Conservation (phyloP, 2,113 vertebrate species). For the Copsychus sechellarum region DNA sequence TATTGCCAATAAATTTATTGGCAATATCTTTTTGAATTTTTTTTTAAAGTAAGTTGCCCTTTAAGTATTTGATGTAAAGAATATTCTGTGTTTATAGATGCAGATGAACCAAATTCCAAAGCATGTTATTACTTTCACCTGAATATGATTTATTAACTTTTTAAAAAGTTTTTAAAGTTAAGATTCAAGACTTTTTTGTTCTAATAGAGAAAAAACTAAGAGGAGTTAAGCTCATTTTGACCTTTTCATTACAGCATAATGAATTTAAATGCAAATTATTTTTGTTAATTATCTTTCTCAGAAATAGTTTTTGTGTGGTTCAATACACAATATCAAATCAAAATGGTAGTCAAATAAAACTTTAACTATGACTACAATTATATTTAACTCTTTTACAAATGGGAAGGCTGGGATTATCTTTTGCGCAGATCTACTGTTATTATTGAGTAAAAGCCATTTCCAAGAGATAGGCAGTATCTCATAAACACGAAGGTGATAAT, state of each 20-base stretch:
- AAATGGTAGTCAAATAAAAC: background rate
- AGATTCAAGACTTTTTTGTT: background rate
- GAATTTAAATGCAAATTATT: background rate
- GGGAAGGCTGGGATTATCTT: background rate
- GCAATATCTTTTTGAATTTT: background rate
- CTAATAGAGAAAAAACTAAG: background rate
- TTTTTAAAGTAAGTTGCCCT: background rate
- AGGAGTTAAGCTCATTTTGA: background rate
- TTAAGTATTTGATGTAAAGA: background rate
- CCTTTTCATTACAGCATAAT: background rate
- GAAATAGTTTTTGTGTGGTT: background rate
- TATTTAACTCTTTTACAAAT: background rate
- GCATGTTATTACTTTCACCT: background rate
- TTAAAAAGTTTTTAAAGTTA: background rate
- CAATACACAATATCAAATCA: background rate
- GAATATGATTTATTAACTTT: background rate
- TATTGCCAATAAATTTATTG: background rate
- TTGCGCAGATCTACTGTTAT: background rate
- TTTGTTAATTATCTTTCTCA: background rate
- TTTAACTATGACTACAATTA: background rate
- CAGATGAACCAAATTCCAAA: background rate
- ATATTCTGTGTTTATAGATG: background rate
- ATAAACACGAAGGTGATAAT: background rate
- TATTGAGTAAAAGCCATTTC: background rate
- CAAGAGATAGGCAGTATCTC: background rate